Base-by-base conservation (phyloP, 1,140 invertebrate genomes). In the Euborellia annulipes region DNA sequence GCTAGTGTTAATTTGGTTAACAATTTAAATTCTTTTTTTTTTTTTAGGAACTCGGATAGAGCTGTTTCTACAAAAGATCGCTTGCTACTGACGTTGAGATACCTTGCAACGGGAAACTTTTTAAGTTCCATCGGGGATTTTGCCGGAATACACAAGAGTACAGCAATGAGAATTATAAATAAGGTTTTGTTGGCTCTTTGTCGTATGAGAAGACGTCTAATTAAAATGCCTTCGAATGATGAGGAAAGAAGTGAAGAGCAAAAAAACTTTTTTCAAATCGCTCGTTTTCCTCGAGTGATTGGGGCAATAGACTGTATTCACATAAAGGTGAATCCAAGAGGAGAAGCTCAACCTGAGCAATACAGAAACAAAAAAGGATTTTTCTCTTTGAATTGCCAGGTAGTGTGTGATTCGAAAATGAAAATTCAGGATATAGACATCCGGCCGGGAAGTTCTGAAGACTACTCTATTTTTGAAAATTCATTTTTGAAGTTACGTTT, bases 291-390 rank as follows among this genome's bases (percentile, higher is more conserved):
- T 55, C 32, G 55, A 37, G 61, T 67, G 55, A 50, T 60, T 59
- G 54, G 67, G 56, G 50, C 60, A 55, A 62, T 58, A 54, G 65
- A 58, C 58, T 65, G 50, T 55, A 63, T 50, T 59, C 58, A 67
- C 49, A 54, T 67, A 21, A 64, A 62, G 43, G 59, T 61, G 3
- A 52, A 57, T 51, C 49, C 58, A 48, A 32, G 47, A 50, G 59
- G 58, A 45, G 59, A 56, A 22, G 50, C 60, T 20, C 44, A 59
- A 52, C 56, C 56, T 22, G 63, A 67, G 57, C 38, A 53, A 19
- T 68, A 56, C 45, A 38, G 63, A 32, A 65, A 65, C 46, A 52
- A 61, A 44, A 65, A 67, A 48, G 55, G 52, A 16, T 63, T 54
- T 50, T 63, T 63, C 49, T 62, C 62, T 9, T 51, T 63, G 14